Evolutionary conservation across 92 coral and sea anemone species (phyloP).

Genomic region (Epizoanthus rinbou): DNA sequence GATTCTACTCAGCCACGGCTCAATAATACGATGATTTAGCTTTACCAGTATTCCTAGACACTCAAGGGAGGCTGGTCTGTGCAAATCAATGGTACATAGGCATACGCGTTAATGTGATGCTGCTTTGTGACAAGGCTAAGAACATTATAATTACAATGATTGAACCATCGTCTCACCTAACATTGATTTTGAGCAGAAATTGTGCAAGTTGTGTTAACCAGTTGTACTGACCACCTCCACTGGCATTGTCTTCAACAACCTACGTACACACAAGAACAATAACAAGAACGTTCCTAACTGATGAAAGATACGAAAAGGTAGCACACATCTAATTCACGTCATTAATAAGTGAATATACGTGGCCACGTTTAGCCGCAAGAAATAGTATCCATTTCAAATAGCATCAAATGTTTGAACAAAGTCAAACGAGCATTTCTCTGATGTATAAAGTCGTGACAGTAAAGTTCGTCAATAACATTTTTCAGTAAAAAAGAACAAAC

Average conservation of each 20-base stretch:
- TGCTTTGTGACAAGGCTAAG: background rate
- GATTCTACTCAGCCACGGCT: constrained; percentile 64
- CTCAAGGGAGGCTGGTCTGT: constrained; percentile 41
- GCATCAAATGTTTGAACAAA: too few species aligned
- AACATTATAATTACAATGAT: background rate
- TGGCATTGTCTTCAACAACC: constrained; percentile 71
- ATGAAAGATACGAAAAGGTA: background rate
- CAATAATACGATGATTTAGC: constrained; percentile 76
- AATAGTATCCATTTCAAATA: too few species aligned
- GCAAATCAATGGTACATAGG: background rate
- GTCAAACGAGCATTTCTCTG: too few species aligned
- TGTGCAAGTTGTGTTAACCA: constrained; percentile 54
- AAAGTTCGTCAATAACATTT: too few species aligned
- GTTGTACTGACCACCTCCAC: constrained; percentile 55
- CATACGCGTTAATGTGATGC: too few species aligned
- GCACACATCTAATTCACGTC: background rate
- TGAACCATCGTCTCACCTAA: background rate
- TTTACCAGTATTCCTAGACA: constrained; percentile 65
- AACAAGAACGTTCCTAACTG: background rate
- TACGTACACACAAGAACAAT: constrained; percentile 5
- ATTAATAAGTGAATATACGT: background rate
- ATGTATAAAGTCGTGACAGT: too few species aligned
- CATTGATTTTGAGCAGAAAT: constrained; percentile 40
- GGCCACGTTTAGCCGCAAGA: too few species aligned
- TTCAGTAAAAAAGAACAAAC: too few species aligned